Evolutionary conservation across 1,140 invertebrate species (phyloP), one percentile per base, ranked within the genome.

Genomic region (Sitobion miscanthi): DNA sequence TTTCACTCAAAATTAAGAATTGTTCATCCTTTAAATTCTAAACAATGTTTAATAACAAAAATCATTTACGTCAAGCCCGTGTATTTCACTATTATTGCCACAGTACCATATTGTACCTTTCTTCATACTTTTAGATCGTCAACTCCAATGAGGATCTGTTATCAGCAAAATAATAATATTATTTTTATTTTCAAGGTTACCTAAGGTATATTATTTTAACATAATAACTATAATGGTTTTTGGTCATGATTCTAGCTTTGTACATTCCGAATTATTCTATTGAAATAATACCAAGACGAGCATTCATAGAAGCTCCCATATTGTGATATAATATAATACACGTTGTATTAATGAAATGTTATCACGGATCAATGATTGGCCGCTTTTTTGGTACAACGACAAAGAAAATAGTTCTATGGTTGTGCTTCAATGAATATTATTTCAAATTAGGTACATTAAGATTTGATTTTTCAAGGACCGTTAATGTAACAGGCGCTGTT

Each of bases 171-270:
- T 69, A 77, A 77, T 77, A 77, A 17, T 77, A 77, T 77, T 77
- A 69, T 77, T 77, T n/a, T 77, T 11, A 77, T 77, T 69, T 69
- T n/a, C 30, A 69, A 69, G 62, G 62, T 69, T 69, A 62, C 57
- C 25, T 62, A 54, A 54, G 6, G 20, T 54, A 0, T 69, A 77
- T 77, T 77, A 77, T 77, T 77, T n/a, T 69, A 69, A 69, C 11
- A 69, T 69, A n/a, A n/a, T 77, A 77, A 77, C 62, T n/a, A 77
- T 77, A 77, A 77, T 77, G n/a, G 30, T 77, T 77, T 77, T 69
- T n/a, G 62, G 62, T 77, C 62, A 30, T 77, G 62, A 77, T 77
- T 77, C 14, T 77, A 17, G 30, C 4, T n/a, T 54, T 77, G n/a
- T n/a, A n/a, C 30, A 77, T 35, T n/a, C 62, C 17, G 14, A 77